Evolutionary conservation across 2,113 vertebrate genomes (phyloP), one percentile per base, ranked within the genome.

Genomic region (Axis porcinus): DNA sequence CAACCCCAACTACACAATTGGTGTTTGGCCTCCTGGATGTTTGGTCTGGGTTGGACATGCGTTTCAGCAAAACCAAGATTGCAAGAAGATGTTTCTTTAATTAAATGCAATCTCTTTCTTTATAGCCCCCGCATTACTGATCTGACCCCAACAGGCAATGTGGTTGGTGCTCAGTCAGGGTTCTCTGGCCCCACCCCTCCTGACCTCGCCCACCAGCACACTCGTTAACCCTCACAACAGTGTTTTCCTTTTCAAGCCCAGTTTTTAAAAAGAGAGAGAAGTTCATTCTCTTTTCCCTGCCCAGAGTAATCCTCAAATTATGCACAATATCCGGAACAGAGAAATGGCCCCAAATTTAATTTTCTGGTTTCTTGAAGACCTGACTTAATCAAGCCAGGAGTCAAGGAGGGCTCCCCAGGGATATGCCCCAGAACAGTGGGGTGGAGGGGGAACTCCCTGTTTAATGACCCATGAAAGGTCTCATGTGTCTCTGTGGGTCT

Each of bases 51-150:
- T 97, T 43, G 62, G 98, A 89, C 91, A 89, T 95, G 67, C 76
- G 64, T 97, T 98, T 92, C 97, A 91, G 95, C 97, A 96, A 84
- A 94, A 94, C 33, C 62, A 50, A 50, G 96, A 94, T 25, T 25
- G 76, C 95, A 76, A 97, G 98, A 83, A 98, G 96, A 84, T 94
- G 92, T 96, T 98, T 96, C 55, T 79, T 90, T 30, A 91, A 70
- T 97, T 89, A 97, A 96, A 95, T 94, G 87, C 36, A 70, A 92
- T 78, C 96, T 92, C 45, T 79, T 81, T 82, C 97, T 97, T 97
- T 95, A 70, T 28, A 90, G 89, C 81, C 84, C 89, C 76, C 2
- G 0, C 55, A 74, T 62, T 40, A 94, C 95, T 4, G 64, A 9
- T 92, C 74, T 28, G 17, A 94, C 96, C 43, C 90, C 47, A 94